phyloP scores from a whole-genome alignment of 2,797 vertebrate genomes.

The Acomys russatus region DNA sequence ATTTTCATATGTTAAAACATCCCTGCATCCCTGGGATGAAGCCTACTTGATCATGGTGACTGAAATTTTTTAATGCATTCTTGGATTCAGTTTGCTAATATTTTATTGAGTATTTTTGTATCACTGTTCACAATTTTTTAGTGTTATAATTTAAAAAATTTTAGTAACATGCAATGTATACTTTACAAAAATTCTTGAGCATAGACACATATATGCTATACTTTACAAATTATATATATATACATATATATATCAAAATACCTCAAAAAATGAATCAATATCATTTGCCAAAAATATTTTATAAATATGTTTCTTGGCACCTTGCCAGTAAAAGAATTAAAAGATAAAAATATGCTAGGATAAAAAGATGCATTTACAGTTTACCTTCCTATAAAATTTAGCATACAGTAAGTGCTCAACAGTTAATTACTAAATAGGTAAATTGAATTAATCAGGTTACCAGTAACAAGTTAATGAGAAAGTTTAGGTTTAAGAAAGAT shows the following conservation, averaged over 20 bases:
- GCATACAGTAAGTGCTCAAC: neutral
- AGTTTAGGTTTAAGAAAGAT: neutral
- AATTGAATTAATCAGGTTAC: neutral
- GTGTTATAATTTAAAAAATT: neutral
- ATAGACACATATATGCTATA: neutral
- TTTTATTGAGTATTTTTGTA: no score
- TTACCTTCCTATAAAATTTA: neutral
- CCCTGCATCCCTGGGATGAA: no score
- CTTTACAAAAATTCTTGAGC: neutral
- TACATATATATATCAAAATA: neutral
- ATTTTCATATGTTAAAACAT: no score
- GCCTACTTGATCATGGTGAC: no score
- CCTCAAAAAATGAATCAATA: neutral
- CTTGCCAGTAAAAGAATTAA: constrained; percentile 10
- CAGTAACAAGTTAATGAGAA: neutral
- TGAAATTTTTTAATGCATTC: no score
- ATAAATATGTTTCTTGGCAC: neutral
- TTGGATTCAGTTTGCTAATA: no score
- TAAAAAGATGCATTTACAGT: neutral
- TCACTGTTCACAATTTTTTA: no score
- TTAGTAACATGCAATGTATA: neutral
- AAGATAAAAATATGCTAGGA: neutral
- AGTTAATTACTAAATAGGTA: neutral
- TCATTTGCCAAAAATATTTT: neutral
- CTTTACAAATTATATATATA: neutral